Base-by-base conservation (phyloP, 2,797 vertebrate species). In the Sebastes dallii region DNA sequence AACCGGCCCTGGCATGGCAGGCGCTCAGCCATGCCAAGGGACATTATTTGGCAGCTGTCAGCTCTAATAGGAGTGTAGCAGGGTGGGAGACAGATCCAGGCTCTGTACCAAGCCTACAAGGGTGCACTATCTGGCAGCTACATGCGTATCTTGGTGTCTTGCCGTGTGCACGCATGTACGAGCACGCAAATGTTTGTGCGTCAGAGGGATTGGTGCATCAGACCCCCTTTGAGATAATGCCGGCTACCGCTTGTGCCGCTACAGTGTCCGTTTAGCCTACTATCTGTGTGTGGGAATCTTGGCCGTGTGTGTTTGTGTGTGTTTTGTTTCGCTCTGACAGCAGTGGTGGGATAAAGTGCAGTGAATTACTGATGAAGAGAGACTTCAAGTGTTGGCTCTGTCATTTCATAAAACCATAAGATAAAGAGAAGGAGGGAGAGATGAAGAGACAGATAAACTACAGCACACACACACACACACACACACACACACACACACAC, bases 41-140 rank as follows among this genome's bases (percentile, higher is more conserved):
- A 93, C 89, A 90, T 92, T 94, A 92, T 94, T 95, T 93, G 92
- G 93, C 92, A 93, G 91, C 93, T 94, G 94, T 94, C 93, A 93
- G 88, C 89, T 94, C 90, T 92, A 93, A 92, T 94, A 92, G 92
- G 86, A 88, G 87, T 81, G 82, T 80, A 91, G 89, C 91, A 86
- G 88, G 86, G 87, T 91, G 88, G 91, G 90, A 90, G 88, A 90
- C 85, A 79, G 85, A 92, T 91, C 85, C 86, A 84, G 91, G 91
- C 91, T 93, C 88, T 82, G 85, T 73, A 93, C 91, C 91, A 93
- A 90, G 89, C 84, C 92, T 90, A 87, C 86, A 71, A 87, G 84
- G 86, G 90, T 29, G 77, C 90, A 89, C 76, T 93, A 89, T 93
- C 90, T 93, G 90, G 91, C 91, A 92, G 84, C 88, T 70, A 79